Conservation (phyloP, 37 sponge, comb jelly and placozoan genomes). For the Sycon ciliatum region DNA sequence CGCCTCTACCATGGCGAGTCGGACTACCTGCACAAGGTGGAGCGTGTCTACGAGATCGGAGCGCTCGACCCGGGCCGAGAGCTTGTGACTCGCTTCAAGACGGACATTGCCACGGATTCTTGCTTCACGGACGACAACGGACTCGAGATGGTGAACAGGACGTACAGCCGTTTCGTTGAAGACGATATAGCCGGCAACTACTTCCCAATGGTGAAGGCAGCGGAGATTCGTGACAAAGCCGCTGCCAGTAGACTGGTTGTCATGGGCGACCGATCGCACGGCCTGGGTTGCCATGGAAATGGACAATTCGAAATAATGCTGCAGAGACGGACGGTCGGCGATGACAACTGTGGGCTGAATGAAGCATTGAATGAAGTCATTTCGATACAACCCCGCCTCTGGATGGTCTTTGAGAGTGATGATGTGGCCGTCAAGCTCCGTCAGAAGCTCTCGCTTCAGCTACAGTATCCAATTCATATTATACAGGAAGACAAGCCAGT, state of each 20-base stretch:
- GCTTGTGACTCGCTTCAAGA: constrained; percentile 64
- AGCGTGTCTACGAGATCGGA: constrained; percentile 73
- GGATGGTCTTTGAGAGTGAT: too few species aligned
- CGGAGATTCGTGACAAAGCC: constrained; percentile 32
- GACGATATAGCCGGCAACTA: constrained; percentile 81
- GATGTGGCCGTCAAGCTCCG: too few species aligned
- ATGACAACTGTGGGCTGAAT: constrained; percentile 76
- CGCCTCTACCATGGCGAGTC: constrained; percentile 32
- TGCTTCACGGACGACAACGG: constrained; percentile 94
- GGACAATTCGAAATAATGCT: constrained; percentile 61
- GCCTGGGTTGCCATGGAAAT: constrained; percentile 65
- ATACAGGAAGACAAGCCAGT: too few species aligned
- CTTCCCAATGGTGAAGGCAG: constrained; percentile 81
- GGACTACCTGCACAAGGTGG: constrained; percentile 32
- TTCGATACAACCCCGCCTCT: too few species aligned
- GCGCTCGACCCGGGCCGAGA: constrained; percentile 80
- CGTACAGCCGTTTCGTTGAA: constrained; percentile 56
- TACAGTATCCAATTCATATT: too few species aligned
- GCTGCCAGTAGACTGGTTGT: constrained; percentile 56
- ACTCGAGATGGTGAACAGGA: constrained; percentile 70
- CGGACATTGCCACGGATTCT: constrained; percentile 35
- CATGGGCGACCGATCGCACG: constrained; percentile 83
- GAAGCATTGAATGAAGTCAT: constrained; percentile 92
- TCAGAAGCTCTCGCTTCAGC: too few species aligned
- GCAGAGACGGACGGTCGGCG: constrained; percentile 66